Evolutionary conservation across 2,888 invertebrate genomes (phyloP), one percentile per base, ranked within the genome.

Genomic region (Mesorhabditis sp.): DNA sequence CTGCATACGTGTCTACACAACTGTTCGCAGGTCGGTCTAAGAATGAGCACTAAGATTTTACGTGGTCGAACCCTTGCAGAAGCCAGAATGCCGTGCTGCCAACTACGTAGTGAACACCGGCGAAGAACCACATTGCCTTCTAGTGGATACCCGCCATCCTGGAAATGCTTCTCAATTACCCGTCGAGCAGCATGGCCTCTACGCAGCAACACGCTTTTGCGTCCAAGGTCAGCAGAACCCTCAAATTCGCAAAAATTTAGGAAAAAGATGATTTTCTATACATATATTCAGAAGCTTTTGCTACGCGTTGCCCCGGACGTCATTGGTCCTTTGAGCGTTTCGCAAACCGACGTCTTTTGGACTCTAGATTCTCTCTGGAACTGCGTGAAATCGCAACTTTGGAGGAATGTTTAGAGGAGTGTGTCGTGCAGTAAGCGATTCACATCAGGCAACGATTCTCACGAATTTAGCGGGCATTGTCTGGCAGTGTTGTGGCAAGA

Each of bases 361-460:
- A 50, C n/a, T 13, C 7, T 13, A 50, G 58, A 50, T 50, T 50
- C n/a, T 50, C 58, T 50, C 58, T 50, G 10, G n/a, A 50, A 50
- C n/a, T n/a, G 7, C n/a, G 7, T 50, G n/a, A 10, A 50, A n/a
- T 10, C 7, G n/a, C 7, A 13, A 10, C n/a, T 13, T 50, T 50
- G 10, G 58, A 50, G 7, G 58, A 50, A 13, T 50, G 58, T n/a
- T 50, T 50, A 2, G n/a, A 50, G 7, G 58, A 50, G n/a, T 50
- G 58, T n/a, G 58, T 50, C n/a, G n/a, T 13, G n/a, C 58, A 50
- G 58, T 50, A 50, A 50, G n/a, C 10, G 58, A 50, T n/a, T 50
- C n/a, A 13, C n/a, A 50, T n/a, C 7, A 50, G 58, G 10, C 7
- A 50, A 50, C 58, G 28, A 28, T 28, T 28, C 28, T 28, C 28